Percentiles rank a stretch among this genome's conserved stretches.
Evolutionary conservation across 2,113 vertebrate species (phyloP).

Genomic region (Eira barbara): DNA sequence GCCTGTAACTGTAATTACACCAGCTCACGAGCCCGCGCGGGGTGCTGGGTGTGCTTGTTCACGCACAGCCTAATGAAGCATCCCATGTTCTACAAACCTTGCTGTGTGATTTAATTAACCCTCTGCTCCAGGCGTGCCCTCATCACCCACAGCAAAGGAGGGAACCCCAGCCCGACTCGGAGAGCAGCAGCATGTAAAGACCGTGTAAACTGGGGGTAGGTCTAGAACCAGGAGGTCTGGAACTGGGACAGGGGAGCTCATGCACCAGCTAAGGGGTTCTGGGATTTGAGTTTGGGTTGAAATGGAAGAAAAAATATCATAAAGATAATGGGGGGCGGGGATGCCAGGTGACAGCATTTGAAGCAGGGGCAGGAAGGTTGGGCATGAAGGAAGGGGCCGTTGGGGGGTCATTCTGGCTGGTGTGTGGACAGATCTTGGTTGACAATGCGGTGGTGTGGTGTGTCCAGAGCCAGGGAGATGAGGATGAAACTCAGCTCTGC

Average conservation of each 20-base stretch:
- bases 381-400: not conserved
- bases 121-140: slow-evolving; percentile 47
- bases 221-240: not conserved
- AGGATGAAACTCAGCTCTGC: not conserved
- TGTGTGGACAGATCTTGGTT: too few relatives aligned
- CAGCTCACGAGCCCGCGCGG: slow-evolving; percentile 66
- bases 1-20: slow-evolving; percentile 79
- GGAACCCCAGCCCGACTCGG: not conserved
- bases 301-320: not conserved
- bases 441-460: accelerated
- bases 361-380: not conserved
- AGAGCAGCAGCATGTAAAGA: not conserved
- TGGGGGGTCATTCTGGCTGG: not conserved
- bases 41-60: slow-evolving; percentile 71
- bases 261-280: accelerated
- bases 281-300: not conserved
- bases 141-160: slow-evolving; percentile 39
- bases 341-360: accelerated
- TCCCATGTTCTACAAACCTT: slow-evolving; percentile 81
- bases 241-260: not conserved
- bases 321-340: accelerated
- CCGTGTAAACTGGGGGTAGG: too few relatives aligned
- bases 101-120: slow-evolving; percentile 79
- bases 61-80: slow-evolving; percentile 80
- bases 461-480: not conserved